Percentiles rank a stretch among this genome's conserved stretches.
Conservation (phyloP, 2,888 invertebrate genomes). For the Stenodera caucasica region DNA sequence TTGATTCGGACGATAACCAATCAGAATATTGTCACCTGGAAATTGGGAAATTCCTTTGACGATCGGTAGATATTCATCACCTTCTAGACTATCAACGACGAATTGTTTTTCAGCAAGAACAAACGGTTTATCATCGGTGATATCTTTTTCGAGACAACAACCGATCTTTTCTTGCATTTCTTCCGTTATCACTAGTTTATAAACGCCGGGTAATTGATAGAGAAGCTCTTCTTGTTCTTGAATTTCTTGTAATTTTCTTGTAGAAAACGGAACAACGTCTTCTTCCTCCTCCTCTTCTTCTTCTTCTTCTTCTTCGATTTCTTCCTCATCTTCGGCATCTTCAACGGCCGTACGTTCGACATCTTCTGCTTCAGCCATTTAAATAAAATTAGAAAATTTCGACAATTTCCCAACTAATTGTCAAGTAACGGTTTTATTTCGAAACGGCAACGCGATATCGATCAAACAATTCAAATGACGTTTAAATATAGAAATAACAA, state of each 20-base stretch:
- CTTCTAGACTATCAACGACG: constrained; percentile 65
- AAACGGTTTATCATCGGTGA: constrained; percentile 77
- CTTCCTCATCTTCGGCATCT: not conserved
- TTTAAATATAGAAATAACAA: too few species aligned
- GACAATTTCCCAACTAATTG: too few species aligned
- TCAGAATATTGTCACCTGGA: constrained; percentile 57
- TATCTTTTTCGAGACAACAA: constrained; percentile 67
- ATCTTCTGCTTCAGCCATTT: not conserved
- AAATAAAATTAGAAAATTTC: not conserved
- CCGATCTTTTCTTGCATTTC: constrained; percentile 65
- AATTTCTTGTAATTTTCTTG: too few species aligned
- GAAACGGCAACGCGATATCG: not conserved
- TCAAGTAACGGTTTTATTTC: not conserved
- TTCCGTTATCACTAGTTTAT: constrained; percentile 59
- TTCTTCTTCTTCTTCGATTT: not conserved
- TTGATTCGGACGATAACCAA: constrained; percentile 71
- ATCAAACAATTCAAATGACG: not conserved
- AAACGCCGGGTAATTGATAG: constrained; percentile 62
- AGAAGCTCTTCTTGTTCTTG: not conserved
- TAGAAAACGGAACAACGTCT: not conserved
- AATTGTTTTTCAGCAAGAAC: constrained; percentile 64
- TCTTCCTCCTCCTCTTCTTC: not conserved
- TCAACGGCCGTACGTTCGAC: not conserved
- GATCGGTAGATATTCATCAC: constrained; percentile 58
- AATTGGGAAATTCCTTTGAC: constrained; percentile 51